Evolutionary conservation across 2,113 vertebrate species (phyloP).

Genomic region (Brachirus orientalis): DNA sequence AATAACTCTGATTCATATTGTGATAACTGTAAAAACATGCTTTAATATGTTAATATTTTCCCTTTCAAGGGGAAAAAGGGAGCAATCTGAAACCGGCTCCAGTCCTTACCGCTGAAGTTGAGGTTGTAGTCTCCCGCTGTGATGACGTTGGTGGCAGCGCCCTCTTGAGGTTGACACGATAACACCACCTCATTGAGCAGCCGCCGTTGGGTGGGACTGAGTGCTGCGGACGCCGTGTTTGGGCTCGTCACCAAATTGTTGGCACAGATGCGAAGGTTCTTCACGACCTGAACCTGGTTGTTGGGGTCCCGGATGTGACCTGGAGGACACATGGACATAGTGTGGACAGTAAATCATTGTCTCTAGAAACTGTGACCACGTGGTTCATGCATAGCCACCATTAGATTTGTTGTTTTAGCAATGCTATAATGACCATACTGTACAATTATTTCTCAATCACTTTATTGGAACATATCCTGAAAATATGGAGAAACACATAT

Average conservation of each 20-base stretch:
- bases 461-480: too few relatives aligned
- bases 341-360: not conserved
- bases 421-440: too few relatives aligned
- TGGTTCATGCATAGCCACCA: too few relatives aligned
- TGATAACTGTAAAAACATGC: too few relatives aligned
- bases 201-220: constrained; percentile 72
- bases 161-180: constrained; percentile 92
- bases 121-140: constrained; percentile 96
- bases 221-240: constrained; percentile 77
- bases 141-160: constrained; percentile 87
- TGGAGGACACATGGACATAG: constrained; percentile 49
- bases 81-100: not conserved
- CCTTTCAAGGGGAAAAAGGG: too few relatives aligned
- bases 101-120: constrained; percentile 92
- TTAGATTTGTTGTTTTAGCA: too few relatives aligned
- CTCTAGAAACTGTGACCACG: too few relatives aligned
- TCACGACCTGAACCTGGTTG: constrained; percentile 95
- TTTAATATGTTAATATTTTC: too few relatives aligned
- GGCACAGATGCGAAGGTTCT: constrained; percentile 93
- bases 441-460: too few relatives aligned
- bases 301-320: constrained; percentile 96
- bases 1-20: too few relatives aligned
- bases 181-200: constrained; percentile 89
- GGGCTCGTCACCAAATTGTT: constrained; percentile 88
- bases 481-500: too few relatives aligned